A percentile compares a stretch with the other conserved stretches of the same genome.
These are phyloP conservation scores for Apotomis turbidana DNA, from an alignment of 2,888 invertebrate species.

Conservation along the genomic window DNA sequence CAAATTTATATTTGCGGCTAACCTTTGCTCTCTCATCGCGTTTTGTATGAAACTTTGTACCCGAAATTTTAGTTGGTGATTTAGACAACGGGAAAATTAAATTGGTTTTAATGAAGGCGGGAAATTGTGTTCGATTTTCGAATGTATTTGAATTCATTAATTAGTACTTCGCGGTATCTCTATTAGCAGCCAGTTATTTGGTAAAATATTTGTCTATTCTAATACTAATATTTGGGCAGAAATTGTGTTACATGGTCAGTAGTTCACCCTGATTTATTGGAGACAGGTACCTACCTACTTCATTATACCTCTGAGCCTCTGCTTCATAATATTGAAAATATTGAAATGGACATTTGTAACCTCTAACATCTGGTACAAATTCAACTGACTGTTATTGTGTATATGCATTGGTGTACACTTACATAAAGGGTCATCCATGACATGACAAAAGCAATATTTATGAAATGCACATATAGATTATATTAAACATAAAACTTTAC, in stretches of 20 bases:
- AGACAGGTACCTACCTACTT: not conserved
- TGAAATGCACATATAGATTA: not conserved
- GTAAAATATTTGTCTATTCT: not conserved
- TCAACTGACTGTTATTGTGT: no score
- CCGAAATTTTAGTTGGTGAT: not conserved
- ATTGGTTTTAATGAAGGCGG: constrained; percentile 18
- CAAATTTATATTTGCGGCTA: constrained; percentile 2
- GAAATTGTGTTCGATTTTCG: constrained; percentile 31
- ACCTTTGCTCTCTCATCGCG: not conserved
- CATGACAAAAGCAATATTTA: not conserved
- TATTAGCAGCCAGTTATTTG: not conserved
- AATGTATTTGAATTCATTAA: constrained; percentile 1
- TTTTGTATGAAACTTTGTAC: not conserved
- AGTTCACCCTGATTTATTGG: no score
- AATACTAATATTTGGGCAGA: no score
- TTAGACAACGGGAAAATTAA: constrained; percentile 1
- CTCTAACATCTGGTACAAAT: no score
- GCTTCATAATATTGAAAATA: no score
- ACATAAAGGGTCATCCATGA: no score
- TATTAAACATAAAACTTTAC: not conserved
- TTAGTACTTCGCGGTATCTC: no score
- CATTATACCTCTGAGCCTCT: not conserved
- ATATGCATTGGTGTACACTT: no score
- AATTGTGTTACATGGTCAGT: not conserved
- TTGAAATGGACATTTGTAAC: no score